Evolutionary conservation across 2,888 invertebrate species (phyloP), one percentile per base, ranked within the genome.

Genomic region (Caenorhabditis sp.): DNA sequence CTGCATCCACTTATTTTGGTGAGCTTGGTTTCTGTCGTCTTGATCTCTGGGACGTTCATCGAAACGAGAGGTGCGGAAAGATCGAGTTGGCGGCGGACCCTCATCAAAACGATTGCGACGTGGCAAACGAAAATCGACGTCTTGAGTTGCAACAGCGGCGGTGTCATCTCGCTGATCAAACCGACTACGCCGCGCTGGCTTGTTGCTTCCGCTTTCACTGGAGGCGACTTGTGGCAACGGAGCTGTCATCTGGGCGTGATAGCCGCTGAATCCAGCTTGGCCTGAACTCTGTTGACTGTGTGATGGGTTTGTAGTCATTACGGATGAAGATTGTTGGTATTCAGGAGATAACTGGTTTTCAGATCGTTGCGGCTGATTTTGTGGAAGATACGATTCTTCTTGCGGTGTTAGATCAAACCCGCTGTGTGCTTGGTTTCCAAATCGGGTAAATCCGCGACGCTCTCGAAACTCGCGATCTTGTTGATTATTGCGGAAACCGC

Each of bases 101-200:
- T 72, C 64, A 18, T 72, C 64, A n/a, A 72, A 72, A 0, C 72
- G 55, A 13, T 40, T 72, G 24, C 37, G 56, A n/a, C 72, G 55
- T 15, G 18, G 37, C 5, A 40, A 40, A 3, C 53, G 61, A 13
- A 20, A 44, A 22, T 71, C 71, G 0, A 24, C 3, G 18, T 71
- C 71, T 4, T 8, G 22, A 18, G 3, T 20, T 11, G 26, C 6
- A n/a, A 24, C 26, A 26, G 11, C 0, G 2, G 2, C 20, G 5
- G 26, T 47, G 1, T 70, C 61, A 2, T 61, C 60, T 2, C 50
- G 26, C 22, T 62, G 60, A 22, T 72, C 72, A 18, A 72, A 72
- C 22, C 72, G 55, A 20, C 72, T 72, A 2, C 35, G 32, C 0
- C 69, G 20, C 9, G 15, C 8, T 28, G 40, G 69, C 18, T 69